Percentiles rank a stretch among this genome's conserved stretches.
Conservation (phyloP, 2,888 invertebrate species). For the Acanthosoma haemorrhoidale region DNA sequence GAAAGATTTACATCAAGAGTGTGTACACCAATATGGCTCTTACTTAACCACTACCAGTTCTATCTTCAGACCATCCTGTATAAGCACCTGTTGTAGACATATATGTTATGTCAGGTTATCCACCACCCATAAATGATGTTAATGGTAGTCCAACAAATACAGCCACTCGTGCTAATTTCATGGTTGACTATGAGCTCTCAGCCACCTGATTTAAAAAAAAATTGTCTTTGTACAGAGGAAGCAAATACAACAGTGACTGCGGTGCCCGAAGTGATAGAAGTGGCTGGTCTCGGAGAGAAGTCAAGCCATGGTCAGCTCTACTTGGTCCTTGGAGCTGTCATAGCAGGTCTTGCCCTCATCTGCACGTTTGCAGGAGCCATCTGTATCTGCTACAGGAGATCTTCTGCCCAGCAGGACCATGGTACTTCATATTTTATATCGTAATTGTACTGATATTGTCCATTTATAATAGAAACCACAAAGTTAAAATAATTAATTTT, state of each 20-base stretch:
- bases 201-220: too few species aligned
- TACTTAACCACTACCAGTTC: too few species aligned
- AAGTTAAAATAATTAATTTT: background rate
- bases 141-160: too few species aligned
- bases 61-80: too few species aligned
- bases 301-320: slow-evolving; percentile 47
- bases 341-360: slow-evolving; percentile 51
- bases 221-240: slow-evolving; percentile 34
- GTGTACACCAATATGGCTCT: too few species aligned
- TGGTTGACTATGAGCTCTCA: too few species aligned
- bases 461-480: background rate
- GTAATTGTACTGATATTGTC: too few species aligned
- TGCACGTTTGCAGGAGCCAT: slow-evolving; percentile 43
- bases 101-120: too few species aligned
- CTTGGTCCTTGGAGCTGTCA: slow-evolving; percentile 54
- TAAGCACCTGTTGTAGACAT: too few species aligned
- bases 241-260: slow-evolving; percentile 39
- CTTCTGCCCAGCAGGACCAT: slow-evolving; percentile 35
- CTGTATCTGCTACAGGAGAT: slow-evolving; percentile 41
- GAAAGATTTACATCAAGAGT: too few species aligned
- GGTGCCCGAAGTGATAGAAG: slow-evolving; percentile 31
- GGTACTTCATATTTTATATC: slow-evolving; percentile 14
- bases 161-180: too few species aligned
- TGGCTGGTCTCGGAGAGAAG: slow-evolving; percentile 28
- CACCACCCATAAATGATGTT: too few species aligned